phyloP scores from a whole-genome alignment of 2,797 vertebrate species.

The Arnoldichthys spilopterus region DNA sequence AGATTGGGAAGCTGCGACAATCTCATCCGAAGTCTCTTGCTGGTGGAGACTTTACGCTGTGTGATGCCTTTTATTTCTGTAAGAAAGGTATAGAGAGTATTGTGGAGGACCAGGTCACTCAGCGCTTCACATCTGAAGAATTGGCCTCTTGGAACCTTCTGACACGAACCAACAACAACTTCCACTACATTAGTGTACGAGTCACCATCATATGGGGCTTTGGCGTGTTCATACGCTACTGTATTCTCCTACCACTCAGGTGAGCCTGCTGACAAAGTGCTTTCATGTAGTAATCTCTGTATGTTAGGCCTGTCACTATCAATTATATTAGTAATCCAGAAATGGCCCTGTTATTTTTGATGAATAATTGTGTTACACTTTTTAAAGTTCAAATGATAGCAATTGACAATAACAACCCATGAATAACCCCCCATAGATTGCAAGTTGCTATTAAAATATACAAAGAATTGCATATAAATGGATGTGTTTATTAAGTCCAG shows the following conservation, averaged over 20 bases:
- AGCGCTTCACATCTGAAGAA: conserved; percentile 95
- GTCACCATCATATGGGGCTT: conserved; percentile 91
- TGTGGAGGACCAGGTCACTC: conserved; percentile 93
- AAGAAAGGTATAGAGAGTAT: conserved; percentile 92
- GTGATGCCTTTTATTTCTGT: conserved; percentile 90
- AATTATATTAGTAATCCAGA: background rate
- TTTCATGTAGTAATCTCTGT: background rate
- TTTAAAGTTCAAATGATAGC: background rate
- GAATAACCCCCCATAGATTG: too few species aligned
- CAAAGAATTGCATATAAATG: too few species aligned
- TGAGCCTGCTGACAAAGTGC: conserved; percentile 61
- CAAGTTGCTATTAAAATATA: too few species aligned
- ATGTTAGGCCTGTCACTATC: background rate
- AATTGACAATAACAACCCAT: too few species aligned
- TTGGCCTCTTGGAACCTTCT: conserved; percentile 96
- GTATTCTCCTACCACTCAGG: conserved; percentile 90
- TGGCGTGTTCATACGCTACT: conserved; percentile 89
- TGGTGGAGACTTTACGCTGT: conserved; percentile 82
- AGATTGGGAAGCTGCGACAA: conserved; percentile 79
- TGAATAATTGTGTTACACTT: background rate
- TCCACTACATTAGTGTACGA: conserved; percentile 90
- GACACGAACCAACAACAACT: conserved; percentile 93
- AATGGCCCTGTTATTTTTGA: background rate
- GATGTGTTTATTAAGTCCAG: too few species aligned
- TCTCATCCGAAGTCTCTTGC: conserved; percentile 55